Conservation (phyloP, 92 coral and sea anemone species). For the Epizoanthus scotinus region DNA sequence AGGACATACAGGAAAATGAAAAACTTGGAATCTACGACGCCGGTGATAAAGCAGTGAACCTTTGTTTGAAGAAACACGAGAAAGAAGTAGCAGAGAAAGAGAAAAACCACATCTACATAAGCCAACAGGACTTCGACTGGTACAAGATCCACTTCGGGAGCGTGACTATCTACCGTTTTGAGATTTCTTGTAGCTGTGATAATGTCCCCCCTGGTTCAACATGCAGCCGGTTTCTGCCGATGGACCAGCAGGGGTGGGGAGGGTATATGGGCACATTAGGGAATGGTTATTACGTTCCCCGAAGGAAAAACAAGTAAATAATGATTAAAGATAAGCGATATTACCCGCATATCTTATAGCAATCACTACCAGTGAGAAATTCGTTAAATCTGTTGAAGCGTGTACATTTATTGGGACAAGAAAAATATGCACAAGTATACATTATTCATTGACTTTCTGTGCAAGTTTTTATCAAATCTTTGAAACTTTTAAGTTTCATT, state of each 20-base stretch:
- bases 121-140: constrained; percentile 83
- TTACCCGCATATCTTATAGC: no score
- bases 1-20: constrained; percentile 63
- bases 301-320: constrained; percentile 20
- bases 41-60: constrained; percentile 93
- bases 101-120: constrained; percentile 69
- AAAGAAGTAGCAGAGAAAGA: constrained; percentile 37
- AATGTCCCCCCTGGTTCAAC: constrained; percentile 54
- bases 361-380: no score
- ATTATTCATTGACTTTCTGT: no score
- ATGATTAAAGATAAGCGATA: not conserved
- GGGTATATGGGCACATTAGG: constrained; percentile 98
- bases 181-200: constrained; percentile 78
- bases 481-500: no score
- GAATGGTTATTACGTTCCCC: constrained; percentile 87
- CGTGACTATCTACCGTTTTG: constrained; percentile 80
- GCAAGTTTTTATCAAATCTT: no score
- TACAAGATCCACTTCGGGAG: constrained; percentile 91
- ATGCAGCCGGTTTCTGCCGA: constrained; percentile 87
- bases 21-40: constrained; percentile 88
- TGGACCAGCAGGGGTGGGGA: constrained; percentile 96
- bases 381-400: no score
- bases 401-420: no score
- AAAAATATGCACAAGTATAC: no score
- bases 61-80: constrained; percentile 82